Percentiles rank a stretch among this genome's conserved stretches.
phyloP scores from a whole-genome alignment of 2,888 invertebrate species.

The Tryphoninae sp. region DNA sequence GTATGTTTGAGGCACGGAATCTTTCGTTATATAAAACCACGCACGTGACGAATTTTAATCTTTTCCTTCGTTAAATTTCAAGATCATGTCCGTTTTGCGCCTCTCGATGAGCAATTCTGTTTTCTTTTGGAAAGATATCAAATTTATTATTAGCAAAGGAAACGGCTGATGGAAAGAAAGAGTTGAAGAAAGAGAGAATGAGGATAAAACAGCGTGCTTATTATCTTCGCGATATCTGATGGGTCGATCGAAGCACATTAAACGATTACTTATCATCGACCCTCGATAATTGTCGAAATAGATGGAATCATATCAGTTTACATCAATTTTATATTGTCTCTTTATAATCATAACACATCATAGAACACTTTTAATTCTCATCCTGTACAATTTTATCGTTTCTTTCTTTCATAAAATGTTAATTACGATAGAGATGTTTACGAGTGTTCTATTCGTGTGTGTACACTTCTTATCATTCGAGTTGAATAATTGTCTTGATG shows the following conservation, averaged over 20 bases:
- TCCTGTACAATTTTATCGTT: not conserved
- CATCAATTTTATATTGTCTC: not conserved
- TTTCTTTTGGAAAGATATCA: not conserved
- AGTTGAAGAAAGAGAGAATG: not conserved
- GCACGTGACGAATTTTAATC: not conserved
- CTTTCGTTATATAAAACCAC: not conserved
- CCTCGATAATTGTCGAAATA: slow-evolving; percentile 18
- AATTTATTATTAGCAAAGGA: not conserved
- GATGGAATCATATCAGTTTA: not conserved
- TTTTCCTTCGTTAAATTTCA: not conserved
- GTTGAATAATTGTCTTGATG: slow-evolving; percentile 12
- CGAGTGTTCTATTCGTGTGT: slow-evolving; percentile 17
- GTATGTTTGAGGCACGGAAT: no score
- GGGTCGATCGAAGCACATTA: slow-evolving; percentile 10
- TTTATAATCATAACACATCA: not conserved
- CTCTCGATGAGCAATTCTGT: not conserved
- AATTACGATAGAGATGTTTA: not conserved
- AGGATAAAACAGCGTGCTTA: not conserved
- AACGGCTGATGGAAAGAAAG: not conserved
- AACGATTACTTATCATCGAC: slow-evolving; percentile 39
- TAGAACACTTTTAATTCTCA: slow-evolving; percentile 3
- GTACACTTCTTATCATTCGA: slow-evolving; percentile 30
- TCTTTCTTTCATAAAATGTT: not conserved
- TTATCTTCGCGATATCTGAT: slow-evolving; percentile 8
- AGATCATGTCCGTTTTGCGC: not conserved